Evolutionary conservation across 1,140 invertebrate species (phyloP), one percentile per base, ranked within the genome.

Genomic region (Diuraphis noxia): DNA sequence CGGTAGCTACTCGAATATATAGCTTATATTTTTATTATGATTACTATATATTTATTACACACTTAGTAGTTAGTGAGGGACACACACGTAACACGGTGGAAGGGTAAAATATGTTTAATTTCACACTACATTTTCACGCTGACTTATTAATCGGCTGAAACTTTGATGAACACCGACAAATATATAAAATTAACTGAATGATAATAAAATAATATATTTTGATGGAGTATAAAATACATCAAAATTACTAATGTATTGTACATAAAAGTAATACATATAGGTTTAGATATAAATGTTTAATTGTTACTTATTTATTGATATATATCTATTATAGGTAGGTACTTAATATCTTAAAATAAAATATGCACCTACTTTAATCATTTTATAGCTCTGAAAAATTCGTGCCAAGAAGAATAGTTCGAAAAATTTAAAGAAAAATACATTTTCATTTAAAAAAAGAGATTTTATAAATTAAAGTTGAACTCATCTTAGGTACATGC

Each of bases 51-150:
- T 87, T 86, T 41, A 30, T 87, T 86, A 49, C 43, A 36, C 10
- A 5, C 3, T 72, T 72, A 72, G 34, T 72, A 72, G 56, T n/a
- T n/a, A 63, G 23, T 25, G 85, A 38, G 34, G 34, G 34, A 52
- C 46, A 52, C 6, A 25, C 49, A 38, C 46, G 38, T 6, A 30
- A 87, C 8, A 30, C 4, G 21, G 34, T 52, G 6, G 36, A 56
- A 6, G 82, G n/a, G 23, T 38, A 38, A 52, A 30, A 30, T 52
- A 43, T 43, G 63, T 77, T 89, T 41, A 77, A 89, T 89, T 89
- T 89, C 63, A 89, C 63, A 88, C 38, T 41, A 72, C 25, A 72
- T 88, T 88, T 77, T 88, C 56, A 89, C 88, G 88, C 38, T 19
- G 30, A 89, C 56, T n/a, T 89, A 77, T n/a, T 89, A 77, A 63